Evolutionary conservation across 2,888 invertebrate species (phyloP), one percentile per base, ranked within the genome.

Genomic region (Parthenolecanium corni): DNA sequence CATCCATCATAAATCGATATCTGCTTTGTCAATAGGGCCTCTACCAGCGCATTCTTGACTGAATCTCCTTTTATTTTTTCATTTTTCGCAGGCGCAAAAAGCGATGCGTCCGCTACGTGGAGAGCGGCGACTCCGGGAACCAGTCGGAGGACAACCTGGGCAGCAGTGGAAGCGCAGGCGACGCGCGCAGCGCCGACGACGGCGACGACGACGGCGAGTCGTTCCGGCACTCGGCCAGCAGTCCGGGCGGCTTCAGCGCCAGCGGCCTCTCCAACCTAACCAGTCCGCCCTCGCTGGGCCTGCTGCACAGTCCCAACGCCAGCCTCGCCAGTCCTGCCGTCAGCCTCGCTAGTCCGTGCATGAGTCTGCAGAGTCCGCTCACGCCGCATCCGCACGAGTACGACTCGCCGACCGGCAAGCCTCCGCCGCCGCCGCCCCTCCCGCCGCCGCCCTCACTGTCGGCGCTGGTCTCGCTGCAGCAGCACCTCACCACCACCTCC

Each of bases 31-130:
- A n/a, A n/a, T n/a, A n/a, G n/a, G n/a, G n/a, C n/a, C n/a, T n/a
- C n/a, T n/a, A n/a, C n/a, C n/a, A n/a, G n/a, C n/a, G n/a, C n/a
- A n/a, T n/a, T n/a, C n/a, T n/a, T n/a, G n/a, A n/a, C n/a, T n/a
- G n/a, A n/a, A n/a, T n/a, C 16, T 24, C 16, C n/a, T 56, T 66
- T 65, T 64, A 42, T 62, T 58, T 66, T 65, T 57, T 65, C 57
- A 61, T 64, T 67, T 65, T 65, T 65, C 79, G 4, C 80, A 93
- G 92, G 81, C 90, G 93, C 81, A 93, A 93, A 83, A 93, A 93
- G 78, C 93, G 93, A 78, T 93, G 93, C 81, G 89, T 93, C 73
- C 87, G 93, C 70, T 93, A 93, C 79, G 86, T 91, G 86, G 92
- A 91, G 79, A 75, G 81, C 74, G 78, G 76, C 65, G 82, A 82